Evolutionary conservation across 2,113 vertebrate species (phyloP), one percentile per base, ranked within the genome.

Genomic region (Ancistrus triradiatus): DNA sequence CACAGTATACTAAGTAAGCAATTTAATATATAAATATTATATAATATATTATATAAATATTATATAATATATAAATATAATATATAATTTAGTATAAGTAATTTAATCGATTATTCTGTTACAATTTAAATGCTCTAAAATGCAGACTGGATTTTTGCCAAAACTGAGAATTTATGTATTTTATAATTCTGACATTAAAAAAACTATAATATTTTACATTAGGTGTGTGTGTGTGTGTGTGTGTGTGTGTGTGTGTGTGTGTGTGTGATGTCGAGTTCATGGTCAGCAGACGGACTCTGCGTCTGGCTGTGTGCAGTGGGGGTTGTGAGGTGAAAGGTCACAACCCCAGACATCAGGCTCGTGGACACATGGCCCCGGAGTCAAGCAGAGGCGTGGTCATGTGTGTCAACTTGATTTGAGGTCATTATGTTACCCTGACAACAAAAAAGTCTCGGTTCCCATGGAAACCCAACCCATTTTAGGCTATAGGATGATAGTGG

Each of bases 291-390:
- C 61, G 40, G 52, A 18, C 47, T 18, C 72, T 64, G 50, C 63
- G 68, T 73, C 56, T 46, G 48, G 43, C 37, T 69, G 47, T 67
- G 59, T 31, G 42, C 59, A 11, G 18, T 48, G 61, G 73, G 65
- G 56, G 66, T 64, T 68, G 53, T 62, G 21, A 59, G 64, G 77
- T 79, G 75, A 63, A 63, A 66, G 74, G 44, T 72, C 51, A 44
- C 1, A n/a, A 73, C 60, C 60, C 24, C 22, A 49, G 44, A 69
- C 66, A 48, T 74, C 62, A 66, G 42, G 47, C 65, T 38, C 43
- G 44, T 66, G 63, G 63, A 46, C 52, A 27, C 4, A 17, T 44
- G 50, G 22, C 21, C 19, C 14, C 6, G 1, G 31, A 52, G 63
- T 56, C 42, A 18, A 59, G 53, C 21, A 40, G 18, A 49, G 66